phyloP scores from a whole-genome alignment of 2,888 invertebrate species.

The Cenopis cana region DNA sequence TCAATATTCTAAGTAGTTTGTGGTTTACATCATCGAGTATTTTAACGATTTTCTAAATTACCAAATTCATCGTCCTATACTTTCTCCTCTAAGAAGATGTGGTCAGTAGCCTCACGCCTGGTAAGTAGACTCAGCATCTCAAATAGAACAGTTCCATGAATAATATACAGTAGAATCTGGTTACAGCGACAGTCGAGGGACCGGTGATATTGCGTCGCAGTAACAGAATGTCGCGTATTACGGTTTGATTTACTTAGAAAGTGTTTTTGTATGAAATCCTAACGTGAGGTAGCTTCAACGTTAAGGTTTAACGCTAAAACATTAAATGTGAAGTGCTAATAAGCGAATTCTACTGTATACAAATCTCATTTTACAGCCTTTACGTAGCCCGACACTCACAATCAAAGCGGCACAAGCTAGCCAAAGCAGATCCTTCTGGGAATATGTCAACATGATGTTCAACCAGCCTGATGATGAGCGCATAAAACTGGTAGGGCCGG shows the following conservation, averaged over 20 bases:
- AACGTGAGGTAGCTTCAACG: too few relatives aligned
- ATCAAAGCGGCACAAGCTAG: slow-evolving; percentile 56
- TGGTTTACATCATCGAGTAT: neutral
- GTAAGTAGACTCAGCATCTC: slow-evolving; percentile 14
- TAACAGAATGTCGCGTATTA: too few relatives aligned
- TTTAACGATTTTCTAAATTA: neutral
- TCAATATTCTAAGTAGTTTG: neutral
- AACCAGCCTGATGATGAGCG: slow-evolving; percentile 89
- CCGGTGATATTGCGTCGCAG: too few relatives aligned
- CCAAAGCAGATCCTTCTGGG: slow-evolving; percentile 76
- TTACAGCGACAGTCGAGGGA: too few relatives aligned
- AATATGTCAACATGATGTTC: slow-evolving; percentile 86
- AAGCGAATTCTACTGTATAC: neutral
- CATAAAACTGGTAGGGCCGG: slow-evolving; percentile 91
- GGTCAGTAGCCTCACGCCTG: slow-evolving; percentile 8
- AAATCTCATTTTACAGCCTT: slow-evolving; percentile 12
- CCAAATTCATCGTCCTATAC: too few relatives aligned
- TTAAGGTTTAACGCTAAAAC: too few relatives aligned
- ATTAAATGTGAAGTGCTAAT: too few relatives aligned
- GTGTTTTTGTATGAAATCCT: too few relatives aligned
- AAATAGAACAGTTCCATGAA: neutral
- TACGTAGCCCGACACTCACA: slow-evolving; percentile 46
- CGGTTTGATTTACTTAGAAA: too few relatives aligned
- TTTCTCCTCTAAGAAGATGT: slow-evolving; percentile 8
- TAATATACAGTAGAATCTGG: too few relatives aligned